Evolutionary conservation across 1,140 invertebrate species (phyloP).

Genomic region (Drosophila pruinosa): DNA sequence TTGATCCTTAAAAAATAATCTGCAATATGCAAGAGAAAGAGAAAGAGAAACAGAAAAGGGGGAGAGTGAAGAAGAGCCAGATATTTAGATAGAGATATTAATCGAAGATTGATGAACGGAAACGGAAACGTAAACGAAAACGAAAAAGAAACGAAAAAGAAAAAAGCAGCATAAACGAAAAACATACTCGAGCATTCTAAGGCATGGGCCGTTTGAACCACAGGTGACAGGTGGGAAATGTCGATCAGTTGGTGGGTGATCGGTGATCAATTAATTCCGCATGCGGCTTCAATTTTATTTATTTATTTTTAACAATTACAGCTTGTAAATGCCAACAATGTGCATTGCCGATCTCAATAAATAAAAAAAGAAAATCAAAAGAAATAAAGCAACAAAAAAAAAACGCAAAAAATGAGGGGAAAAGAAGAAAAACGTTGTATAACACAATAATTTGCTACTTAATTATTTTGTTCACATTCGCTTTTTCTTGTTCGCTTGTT

Average conservation of each 20-base stretch:
- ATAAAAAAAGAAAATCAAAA: constrained; percentile 1
- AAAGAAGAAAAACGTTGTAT: constrained; percentile 63
- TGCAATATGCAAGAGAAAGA: constrained; percentile 37
- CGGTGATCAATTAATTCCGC: not conserved
- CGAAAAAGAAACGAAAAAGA: not conserved
- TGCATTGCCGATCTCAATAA: not conserved
- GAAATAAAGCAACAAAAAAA: constrained; percentile 1
- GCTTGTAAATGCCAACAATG: not conserved
- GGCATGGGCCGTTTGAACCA: not conserved
- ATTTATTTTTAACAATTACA: not conserved
- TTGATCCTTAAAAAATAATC: constrained; percentile 59
- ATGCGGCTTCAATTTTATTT: not conserved
- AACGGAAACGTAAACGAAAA: constrained; percentile 2
- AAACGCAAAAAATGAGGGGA: not conserved
- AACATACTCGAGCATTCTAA: not conserved
- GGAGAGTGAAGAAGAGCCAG: constrained; percentile 1
- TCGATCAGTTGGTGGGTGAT: not conserved
- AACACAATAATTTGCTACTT: constrained; percentile 79
- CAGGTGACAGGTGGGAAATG: constrained; percentile 15
- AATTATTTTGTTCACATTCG: constrained; percentile 73
- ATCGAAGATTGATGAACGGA: constrained; percentile 15
- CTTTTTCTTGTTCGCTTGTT: constrained; percentile 33
- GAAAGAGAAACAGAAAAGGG: constrained; percentile 11
- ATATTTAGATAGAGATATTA: not conserved
- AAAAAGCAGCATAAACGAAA: not conserved